Conservation (phyloP, 2,113 vertebrate species). For the Caranx ignobilis region DNA sequence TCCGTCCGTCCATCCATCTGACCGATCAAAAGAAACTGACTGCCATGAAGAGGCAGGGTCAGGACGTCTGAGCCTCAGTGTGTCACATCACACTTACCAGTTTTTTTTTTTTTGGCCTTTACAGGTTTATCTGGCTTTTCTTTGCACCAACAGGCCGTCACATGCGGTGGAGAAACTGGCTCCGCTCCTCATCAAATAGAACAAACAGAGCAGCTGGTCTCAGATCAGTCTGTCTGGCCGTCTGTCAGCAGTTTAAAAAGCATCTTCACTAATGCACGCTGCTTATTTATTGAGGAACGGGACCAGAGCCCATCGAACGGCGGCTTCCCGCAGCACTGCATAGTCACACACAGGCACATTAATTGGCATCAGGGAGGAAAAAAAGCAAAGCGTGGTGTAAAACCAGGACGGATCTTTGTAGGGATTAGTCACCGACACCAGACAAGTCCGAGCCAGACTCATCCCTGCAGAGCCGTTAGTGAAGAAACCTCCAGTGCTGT, state of each 20-base stretch:
- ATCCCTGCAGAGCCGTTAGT: conserved; percentile 12
- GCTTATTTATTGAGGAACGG: neutral
- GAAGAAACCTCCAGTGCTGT: neutral
- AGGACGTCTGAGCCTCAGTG: too few relatives aligned
- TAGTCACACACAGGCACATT: neutral
- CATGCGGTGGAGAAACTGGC: conserved; percentile 27
- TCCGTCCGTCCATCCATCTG: too few relatives aligned
- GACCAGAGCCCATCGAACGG: neutral
- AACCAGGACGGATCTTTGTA: neutral
- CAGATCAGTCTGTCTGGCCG: neutral
- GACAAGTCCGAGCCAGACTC: conserved; percentile 19
- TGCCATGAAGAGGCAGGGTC: too few relatives aligned
- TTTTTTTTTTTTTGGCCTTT: neutral
- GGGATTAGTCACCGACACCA: conserved; percentile 22
- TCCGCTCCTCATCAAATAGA: conserved; percentile 36
- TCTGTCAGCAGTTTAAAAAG: conserved; percentile 18
- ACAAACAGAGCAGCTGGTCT: conserved; percentile 18
- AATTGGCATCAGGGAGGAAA: neutral
- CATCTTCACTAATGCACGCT: neutral
- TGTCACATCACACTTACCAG: neutral
- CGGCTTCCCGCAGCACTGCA: neutral
- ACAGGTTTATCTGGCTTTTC: conserved; percentile 9
- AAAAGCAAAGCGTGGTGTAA: neutral
- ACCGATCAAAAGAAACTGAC: too few relatives aligned
- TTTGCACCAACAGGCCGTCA: conserved; percentile 32